Evolutionary conservation across 2,888 invertebrate genomes (phyloP).

Genomic region (Microdon myrmicae): DNA sequence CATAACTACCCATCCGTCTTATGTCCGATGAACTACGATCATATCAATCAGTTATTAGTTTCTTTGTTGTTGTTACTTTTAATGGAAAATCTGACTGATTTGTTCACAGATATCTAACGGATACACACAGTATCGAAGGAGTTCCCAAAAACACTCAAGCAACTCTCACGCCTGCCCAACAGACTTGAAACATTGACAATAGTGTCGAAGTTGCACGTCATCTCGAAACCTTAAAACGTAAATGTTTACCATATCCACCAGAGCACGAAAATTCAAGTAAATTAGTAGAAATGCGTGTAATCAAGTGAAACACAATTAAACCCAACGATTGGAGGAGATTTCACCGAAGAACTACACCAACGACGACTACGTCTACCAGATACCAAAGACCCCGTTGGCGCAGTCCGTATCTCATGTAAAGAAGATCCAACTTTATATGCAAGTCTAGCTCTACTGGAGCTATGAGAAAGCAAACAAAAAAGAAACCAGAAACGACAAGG

Average conservation of each 20-base stretch:
- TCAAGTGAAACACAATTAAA: constrained; percentile 45
- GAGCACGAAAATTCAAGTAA: constrained; percentile 33
- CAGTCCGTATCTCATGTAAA: too few relatives aligned
- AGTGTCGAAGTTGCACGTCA: constrained; percentile 40
- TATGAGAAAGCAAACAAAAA: constrained; percentile 3
- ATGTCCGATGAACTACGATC: too few relatives aligned
- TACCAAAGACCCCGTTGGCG: too few relatives aligned
- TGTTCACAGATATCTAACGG: too few relatives aligned
- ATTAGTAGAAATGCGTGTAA: constrained; percentile 36
- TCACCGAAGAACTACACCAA: constrained; percentile 24
- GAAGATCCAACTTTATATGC: too few relatives aligned
- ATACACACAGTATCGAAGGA: neutral
- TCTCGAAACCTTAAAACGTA: constrained; percentile 14
- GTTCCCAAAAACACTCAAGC: neutral
- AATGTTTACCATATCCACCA: constrained; percentile 10
- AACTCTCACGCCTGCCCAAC: constrained; percentile 3
- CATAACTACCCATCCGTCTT: too few relatives aligned
- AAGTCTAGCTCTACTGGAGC: too few relatives aligned
- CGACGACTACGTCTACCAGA: constrained; percentile 13
- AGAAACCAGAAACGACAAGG: neutral
- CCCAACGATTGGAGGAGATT: constrained; percentile 43
- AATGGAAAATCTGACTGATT: too few relatives aligned
- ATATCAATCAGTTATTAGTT: too few relatives aligned
- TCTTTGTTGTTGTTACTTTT: too few relatives aligned
- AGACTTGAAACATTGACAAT: constrained; percentile 27